Percentiles rank a stretch among this genome's conserved stretches.
Evolutionary conservation across 2,113 vertebrate genomes (phyloP).

Genomic region (Centrocercus urophasianus): DNA sequence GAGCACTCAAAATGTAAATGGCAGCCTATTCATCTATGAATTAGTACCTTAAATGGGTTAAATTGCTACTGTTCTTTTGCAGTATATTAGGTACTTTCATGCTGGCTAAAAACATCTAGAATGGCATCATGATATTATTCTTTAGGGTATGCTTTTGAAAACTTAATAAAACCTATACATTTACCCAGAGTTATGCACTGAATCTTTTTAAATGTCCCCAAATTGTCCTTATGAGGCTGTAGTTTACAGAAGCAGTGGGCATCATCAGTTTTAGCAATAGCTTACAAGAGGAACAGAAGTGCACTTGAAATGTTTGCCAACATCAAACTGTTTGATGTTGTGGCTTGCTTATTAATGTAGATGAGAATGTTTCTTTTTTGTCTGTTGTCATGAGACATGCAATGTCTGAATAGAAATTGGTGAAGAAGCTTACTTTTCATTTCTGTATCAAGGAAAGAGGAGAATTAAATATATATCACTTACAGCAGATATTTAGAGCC

Average conservation of each 20-base stretch:
- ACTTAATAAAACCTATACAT: not conserved
- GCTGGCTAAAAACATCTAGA: not conserved
- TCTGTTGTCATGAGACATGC: not conserved
- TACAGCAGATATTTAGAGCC: not conserved
- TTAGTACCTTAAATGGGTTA: not conserved
- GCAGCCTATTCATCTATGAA: not conserved
- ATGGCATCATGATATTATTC: not conserved
- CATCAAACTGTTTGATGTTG: not conserved
- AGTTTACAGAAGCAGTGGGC: not conserved
- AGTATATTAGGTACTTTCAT: not conserved
- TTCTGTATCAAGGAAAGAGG: not conserved
- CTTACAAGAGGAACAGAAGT: not conserved
- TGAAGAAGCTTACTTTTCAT: not conserved
- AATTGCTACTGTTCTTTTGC: not conserved
- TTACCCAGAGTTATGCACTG: not conserved
- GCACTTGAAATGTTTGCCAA: not conserved
- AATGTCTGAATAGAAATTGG: not conserved
- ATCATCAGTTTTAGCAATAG: accelerated
- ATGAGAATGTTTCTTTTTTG: not conserved
- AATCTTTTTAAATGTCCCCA: not conserved
- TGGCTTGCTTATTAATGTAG: not conserved
- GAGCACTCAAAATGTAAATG: not conserved
- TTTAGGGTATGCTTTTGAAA: not conserved
- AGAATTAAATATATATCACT: not conserved
- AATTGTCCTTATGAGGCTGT: not conserved